These are phyloP conservation scores for Telmatochromis bifrenatus DNA, from an alignment of 2,113 vertebrate species.

Conservation along the genomic window DNA sequence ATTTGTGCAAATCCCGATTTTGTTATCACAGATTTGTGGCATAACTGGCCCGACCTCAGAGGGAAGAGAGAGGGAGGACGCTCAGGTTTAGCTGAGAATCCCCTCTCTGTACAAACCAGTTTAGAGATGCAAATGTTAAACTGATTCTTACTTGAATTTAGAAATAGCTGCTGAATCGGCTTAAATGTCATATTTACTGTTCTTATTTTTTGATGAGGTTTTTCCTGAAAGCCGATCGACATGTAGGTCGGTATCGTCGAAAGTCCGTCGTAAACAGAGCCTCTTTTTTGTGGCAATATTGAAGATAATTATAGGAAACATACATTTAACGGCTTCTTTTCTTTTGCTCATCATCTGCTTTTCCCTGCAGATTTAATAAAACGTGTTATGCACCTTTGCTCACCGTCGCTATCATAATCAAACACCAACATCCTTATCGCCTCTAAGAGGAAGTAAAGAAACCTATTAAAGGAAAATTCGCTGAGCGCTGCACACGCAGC, in stretches of 20 bases:
- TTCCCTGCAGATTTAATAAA: background rate
- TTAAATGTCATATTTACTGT: background rate
- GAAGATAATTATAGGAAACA: background rate
- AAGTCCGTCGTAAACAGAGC: background rate
- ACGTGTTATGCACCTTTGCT: background rate
- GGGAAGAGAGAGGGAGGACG: accelerated
- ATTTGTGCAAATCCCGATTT: background rate
- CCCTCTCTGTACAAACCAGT: background rate
- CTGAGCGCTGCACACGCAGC: background rate
- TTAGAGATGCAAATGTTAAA: background rate
- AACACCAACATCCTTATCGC: background rate
- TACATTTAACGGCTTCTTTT: background rate
- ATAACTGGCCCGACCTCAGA: background rate
- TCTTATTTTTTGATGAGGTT: background rate
- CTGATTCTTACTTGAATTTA: background rate
- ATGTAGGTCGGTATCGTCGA: background rate
- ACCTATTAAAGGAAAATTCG: background rate
- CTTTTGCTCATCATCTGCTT: background rate
- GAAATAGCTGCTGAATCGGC: background rate
- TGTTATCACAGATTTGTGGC: background rate
- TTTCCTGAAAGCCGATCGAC: background rate
- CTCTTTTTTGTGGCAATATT: background rate
- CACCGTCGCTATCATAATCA: background rate
- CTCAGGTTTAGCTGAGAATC: background rate
- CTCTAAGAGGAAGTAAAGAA: background rate